Percentiles rank a stretch among this genome's conserved stretches.
Conservation (phyloP, 2,888 invertebrate genomes). For the Alcis repandata region DNA sequence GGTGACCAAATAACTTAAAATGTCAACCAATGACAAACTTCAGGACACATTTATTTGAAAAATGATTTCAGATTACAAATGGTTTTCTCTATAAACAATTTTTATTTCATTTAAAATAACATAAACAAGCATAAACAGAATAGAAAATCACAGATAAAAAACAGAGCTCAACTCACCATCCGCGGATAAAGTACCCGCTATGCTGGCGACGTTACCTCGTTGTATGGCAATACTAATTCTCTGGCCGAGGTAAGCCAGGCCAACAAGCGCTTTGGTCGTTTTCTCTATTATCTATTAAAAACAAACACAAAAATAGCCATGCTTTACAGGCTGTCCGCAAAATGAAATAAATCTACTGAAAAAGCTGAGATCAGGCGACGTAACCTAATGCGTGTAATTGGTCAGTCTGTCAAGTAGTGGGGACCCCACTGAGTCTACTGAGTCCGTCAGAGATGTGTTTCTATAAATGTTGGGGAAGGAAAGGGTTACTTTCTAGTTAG, state of each 20-base stretch:
- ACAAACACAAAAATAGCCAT: background rate
- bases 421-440: slow-evolving; percentile 39
- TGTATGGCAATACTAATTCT: too few species aligned
- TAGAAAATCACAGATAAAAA: too few species aligned
- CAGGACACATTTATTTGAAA: background rate
- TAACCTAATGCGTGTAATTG: slow-evolving; percentile 55
- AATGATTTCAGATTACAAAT: background rate
- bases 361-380: slow-evolving; percentile 8
- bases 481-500: slow-evolving; percentile 3
- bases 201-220: too few species aligned
- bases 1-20: too few species aligned
- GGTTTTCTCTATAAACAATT: too few species aligned
- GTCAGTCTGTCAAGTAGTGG: slow-evolving; percentile 66
- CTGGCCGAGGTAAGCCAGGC: too few species aligned
- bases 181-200: too few species aligned
- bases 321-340: slow-evolving; percentile 10
- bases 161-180: too few species aligned
- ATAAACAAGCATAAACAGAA: too few species aligned
- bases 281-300: background rate
- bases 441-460: slow-evolving; percentile 12
- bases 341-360: background rate
- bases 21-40: background rate
- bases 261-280: too few species aligned
- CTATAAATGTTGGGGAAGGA: background rate
- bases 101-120: too few species aligned